Percentiles rank a stretch among this genome's conserved stretches.
These are phyloP conservation scores for Phasia obesa DNA, from an alignment of 2,888 invertebrate species.

Conservation along the genomic window DNA sequence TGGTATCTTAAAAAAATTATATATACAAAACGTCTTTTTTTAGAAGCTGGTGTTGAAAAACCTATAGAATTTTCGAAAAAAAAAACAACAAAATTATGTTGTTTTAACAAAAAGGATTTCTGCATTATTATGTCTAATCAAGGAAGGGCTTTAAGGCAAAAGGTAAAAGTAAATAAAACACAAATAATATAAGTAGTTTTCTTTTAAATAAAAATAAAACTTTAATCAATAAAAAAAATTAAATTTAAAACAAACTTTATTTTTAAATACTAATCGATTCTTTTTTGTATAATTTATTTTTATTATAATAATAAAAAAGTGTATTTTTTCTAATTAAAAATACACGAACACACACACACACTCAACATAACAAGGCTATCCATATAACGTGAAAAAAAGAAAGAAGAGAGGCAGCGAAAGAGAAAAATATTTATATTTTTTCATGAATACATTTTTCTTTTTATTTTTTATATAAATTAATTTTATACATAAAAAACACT, in stretches of 20 bases:
- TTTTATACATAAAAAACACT: slow-evolving; percentile 63
- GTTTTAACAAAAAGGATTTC: slow-evolving; percentile 47
- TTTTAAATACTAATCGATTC: slow-evolving; percentile 80
- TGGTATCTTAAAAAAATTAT: slow-evolving; percentile 80
- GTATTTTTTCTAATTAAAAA: slow-evolving; percentile 49
- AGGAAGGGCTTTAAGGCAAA: slow-evolving; percentile 56
- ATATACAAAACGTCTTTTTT: slow-evolving; percentile 79
- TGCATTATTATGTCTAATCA: slow-evolving; percentile 25
- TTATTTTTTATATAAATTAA: slow-evolving; percentile 13
- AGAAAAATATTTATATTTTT: slow-evolving; percentile 38
- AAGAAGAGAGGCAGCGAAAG: slow-evolving; percentile 5
- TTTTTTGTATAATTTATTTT: slow-evolving; percentile 67
- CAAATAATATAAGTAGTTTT: slow-evolving; percentile 33
- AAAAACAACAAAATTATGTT: slow-evolving; percentile 71
- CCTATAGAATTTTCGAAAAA: slow-evolving; percentile 72
- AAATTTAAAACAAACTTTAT: slow-evolving; percentile 48
- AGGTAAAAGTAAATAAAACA: slow-evolving; percentile 53
- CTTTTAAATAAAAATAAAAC: slow-evolving; percentile 26
- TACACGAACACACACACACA: slow-evolving; percentile 40
- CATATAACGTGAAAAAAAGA: slow-evolving; percentile 39
- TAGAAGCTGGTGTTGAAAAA: slow-evolving; percentile 44
- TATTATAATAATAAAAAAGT: slow-evolving; percentile 25
- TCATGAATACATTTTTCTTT: slow-evolving; percentile 42
- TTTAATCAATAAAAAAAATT: slow-evolving; percentile 41
- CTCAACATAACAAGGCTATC: slow-evolving; percentile 48